Percentiles rank a stretch among this genome's conserved stretches.
These are phyloP conservation scores for Sebastes fasciatus DNA, from an alignment of 2,113 vertebrate genomes.

Conservation along the genomic window DNA sequence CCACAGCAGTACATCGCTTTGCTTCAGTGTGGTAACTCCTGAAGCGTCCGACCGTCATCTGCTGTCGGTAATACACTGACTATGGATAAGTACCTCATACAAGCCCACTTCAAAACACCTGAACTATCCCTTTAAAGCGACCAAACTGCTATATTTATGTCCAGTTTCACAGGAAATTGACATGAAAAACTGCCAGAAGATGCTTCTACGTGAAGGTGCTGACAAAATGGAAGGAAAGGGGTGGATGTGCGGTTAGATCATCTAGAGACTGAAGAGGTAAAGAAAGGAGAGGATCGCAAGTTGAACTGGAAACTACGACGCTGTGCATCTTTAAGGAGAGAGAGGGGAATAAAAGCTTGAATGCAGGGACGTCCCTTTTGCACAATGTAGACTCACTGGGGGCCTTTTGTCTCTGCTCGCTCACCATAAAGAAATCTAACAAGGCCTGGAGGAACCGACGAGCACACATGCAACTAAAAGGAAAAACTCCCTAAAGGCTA, in stretches of 20 bases:
- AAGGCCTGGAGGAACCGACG: conserved; percentile 28
- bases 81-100: too few relatives aligned
- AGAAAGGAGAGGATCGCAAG: background rate
- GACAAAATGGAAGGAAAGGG: background rate
- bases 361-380: background rate
- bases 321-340: background rate
- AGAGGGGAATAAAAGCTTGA: background rate
- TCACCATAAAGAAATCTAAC: conserved; percentile 42
- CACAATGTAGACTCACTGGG: conserved; percentile 6
- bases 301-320: background rate
- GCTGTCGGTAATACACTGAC: too few relatives aligned
- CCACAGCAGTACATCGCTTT: too few relatives aligned
- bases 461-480: background rate
- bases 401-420: conserved; percentile 56
- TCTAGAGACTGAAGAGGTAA: background rate
- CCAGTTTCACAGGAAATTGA: background rate
- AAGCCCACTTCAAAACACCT: too few relatives aligned
- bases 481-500: background rate
- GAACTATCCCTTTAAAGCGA: background rate
- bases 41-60: too few relatives aligned
- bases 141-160: too few relatives aligned
- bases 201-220: background rate
- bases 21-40: too few relatives aligned
- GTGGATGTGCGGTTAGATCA: too few relatives aligned
- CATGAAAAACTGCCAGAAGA: background rate